These are phyloP conservation scores for Drosophila kokeensis DNA, from an alignment of 2,888 invertebrate genomes.

Conservation along the genomic window DNA sequence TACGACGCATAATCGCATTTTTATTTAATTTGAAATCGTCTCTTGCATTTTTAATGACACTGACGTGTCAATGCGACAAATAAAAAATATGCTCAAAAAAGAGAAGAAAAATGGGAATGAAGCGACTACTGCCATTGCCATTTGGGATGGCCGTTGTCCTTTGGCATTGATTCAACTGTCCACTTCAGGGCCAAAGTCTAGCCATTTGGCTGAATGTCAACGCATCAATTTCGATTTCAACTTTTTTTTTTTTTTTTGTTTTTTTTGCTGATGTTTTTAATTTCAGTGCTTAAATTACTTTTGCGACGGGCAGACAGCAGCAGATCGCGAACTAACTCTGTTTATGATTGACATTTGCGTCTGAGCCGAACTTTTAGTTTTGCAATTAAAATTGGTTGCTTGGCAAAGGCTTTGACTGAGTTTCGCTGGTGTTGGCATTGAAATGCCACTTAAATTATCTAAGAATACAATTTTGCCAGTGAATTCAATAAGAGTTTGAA, in stretches of 20 bases:
- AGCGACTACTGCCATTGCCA: neutral
- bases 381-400: conserved; percentile 66
- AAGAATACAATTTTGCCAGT: neutral
- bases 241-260: conserved; percentile 27
- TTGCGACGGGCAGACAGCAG: conserved; percentile 56
- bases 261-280: conserved; percentile 37
- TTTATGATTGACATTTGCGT: conserved; percentile 67
- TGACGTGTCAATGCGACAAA: conserved; percentile 76
- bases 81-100: conserved; percentile 33
- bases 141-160: conserved; percentile 45
- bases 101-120: neutral
- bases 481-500: neutral
- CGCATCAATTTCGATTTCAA: conserved; percentile 63
- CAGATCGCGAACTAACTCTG: conserved; percentile 19
- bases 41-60: conserved; percentile 65
- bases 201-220: conserved; percentile 69
- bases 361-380: conserved; percentile 48
- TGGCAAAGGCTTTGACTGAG: conserved; percentile 24
- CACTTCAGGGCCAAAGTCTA: conserved; percentile 73
- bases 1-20: conserved; percentile 75
- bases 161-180: conserved; percentile 73
- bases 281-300: conserved; percentile 70
- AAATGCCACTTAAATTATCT: conserved; percentile 5
- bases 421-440: conserved; percentile 18
- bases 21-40: conserved; percentile 71